Evolutionary conservation across 2,113 vertebrate genomes (phyloP).

Genomic region (Orientallactaga bullata): DNA sequence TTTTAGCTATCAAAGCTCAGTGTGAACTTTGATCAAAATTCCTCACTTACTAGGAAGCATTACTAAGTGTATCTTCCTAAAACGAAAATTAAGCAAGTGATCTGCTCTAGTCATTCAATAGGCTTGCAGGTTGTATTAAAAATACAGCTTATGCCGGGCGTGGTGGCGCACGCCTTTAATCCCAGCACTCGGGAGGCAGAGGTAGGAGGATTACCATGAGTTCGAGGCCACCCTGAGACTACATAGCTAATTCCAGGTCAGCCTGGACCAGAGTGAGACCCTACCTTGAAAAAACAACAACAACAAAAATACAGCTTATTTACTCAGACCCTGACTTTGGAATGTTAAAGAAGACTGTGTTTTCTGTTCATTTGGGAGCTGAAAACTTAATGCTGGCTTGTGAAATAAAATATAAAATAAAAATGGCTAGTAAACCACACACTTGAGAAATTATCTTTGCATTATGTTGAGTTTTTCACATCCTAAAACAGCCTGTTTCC

Average conservation of each 20-base stretch:
- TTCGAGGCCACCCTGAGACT: too few relatives aligned
- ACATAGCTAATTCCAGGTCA: too few relatives aligned
- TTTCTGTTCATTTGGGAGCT: not conserved
- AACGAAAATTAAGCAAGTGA: constrained; percentile 23
- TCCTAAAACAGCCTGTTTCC: constrained; percentile 71
- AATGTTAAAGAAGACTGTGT: constrained; percentile 30
- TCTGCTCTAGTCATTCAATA: constrained; percentile 12
- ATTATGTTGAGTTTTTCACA: constrained; percentile 74
- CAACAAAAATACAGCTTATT: not conserved
- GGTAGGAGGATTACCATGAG: too few relatives aligned
- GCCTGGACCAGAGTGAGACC: too few relatives aligned
- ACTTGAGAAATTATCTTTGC: constrained; percentile 79
- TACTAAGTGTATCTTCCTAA: constrained; percentile 40
- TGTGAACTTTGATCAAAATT: constrained; percentile 35
- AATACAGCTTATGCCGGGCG: not conserved
- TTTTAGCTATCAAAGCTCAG: constrained; percentile 9
- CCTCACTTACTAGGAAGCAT: not conserved
- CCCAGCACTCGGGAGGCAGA: too few relatives aligned
- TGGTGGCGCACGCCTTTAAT: too few relatives aligned
- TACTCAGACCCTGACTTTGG: constrained; percentile 39
- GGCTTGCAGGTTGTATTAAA: not conserved
- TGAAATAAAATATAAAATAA: constrained; percentile 71
- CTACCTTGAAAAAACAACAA: too few relatives aligned
- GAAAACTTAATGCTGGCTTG: constrained; percentile 58
- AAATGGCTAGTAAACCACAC: constrained; percentile 64